Percentiles rank a stretch among this genome's conserved stretches.
Conservation (phyloP, 2,113 vertebrate species). For the Nanorana parkeri region DNA sequence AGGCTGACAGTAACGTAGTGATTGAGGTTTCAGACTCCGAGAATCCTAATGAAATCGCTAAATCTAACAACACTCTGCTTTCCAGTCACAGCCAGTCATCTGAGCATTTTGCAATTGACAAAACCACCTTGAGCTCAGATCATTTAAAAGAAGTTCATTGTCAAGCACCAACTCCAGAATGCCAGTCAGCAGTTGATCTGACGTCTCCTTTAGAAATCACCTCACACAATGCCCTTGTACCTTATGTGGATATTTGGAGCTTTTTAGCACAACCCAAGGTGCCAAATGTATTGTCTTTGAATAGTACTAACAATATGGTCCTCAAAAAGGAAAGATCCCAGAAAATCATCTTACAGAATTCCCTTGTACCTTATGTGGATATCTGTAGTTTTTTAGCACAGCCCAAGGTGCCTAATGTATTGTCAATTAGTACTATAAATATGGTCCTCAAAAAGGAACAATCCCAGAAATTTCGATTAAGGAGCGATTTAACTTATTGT, state of each 20-base stretch:
- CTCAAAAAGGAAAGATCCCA: background rate
- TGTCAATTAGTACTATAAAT: background rate
- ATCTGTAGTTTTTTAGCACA: background rate
- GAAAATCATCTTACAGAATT: background rate
- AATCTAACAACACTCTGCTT: background rate
- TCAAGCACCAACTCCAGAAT: background rate
- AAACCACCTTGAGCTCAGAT: background rate
- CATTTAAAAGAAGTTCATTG: constrained; percentile 5
- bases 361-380: constrained; percentile 43
- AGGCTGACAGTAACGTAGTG: background rate
- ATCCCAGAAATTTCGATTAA: background rate
- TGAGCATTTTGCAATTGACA: background rate
- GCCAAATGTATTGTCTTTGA: background rate
- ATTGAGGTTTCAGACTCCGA: background rate
- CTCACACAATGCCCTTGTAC: constrained; percentile 18
- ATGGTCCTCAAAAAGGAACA: background rate
- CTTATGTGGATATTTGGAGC: constrained; percentile 24
- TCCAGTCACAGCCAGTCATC: background rate
- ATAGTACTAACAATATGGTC: background rate
- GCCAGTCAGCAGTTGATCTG: background rate
- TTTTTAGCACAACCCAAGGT: background rate
- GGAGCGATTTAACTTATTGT: too few species aligned
- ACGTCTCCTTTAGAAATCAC: background rate
- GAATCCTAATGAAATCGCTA: background rate
- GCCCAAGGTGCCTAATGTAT: background rate